Evolutionary conservation across 2,113 vertebrate genomes (phyloP).

Genomic region (Chionis minor): DNA sequence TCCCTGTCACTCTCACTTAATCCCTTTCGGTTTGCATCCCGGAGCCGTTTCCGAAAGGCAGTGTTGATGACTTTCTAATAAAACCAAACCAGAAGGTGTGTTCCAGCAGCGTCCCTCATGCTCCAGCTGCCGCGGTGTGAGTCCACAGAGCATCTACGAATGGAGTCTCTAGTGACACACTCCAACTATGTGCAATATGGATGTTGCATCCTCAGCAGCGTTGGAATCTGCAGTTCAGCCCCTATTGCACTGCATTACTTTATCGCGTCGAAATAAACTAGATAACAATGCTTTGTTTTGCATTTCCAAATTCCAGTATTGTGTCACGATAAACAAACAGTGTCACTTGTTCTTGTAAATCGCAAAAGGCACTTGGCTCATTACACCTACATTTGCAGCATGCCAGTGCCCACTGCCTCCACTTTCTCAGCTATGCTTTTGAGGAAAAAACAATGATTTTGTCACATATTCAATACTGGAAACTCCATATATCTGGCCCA

Average conservation of each 20-base stretch:
- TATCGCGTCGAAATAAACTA: not conserved
- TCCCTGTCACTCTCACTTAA: not conserved
- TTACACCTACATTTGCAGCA: not conserved
- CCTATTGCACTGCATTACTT: not conserved
- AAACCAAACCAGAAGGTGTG: not conserved
- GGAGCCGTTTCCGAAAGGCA: not conserved
- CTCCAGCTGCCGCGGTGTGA: not conserved
- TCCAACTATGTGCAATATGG: no score
- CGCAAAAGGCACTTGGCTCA: not conserved
- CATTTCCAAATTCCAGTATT: not conserved
- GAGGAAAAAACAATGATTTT: not conserved
- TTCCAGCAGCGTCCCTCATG: not conserved
- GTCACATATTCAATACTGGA: not conserved
- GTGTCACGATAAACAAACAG: not conserved
- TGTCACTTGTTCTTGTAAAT: not conserved
- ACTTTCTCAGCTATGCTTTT: not conserved
- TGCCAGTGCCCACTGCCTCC: not conserved
- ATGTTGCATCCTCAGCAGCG: not conserved
- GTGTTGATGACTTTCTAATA: not conserved
- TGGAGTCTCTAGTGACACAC: no score
- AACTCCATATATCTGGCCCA: not conserved
- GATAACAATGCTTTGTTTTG: not conserved
- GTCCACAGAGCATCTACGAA: not conserved
- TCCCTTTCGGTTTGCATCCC: not conserved
- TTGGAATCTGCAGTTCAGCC: not conserved